Percentiles rank a stretch among this genome's conserved stretches.
Evolutionary conservation across 2,113 vertebrate genomes (phyloP).

Genomic region (Serinus canaria): DNA sequence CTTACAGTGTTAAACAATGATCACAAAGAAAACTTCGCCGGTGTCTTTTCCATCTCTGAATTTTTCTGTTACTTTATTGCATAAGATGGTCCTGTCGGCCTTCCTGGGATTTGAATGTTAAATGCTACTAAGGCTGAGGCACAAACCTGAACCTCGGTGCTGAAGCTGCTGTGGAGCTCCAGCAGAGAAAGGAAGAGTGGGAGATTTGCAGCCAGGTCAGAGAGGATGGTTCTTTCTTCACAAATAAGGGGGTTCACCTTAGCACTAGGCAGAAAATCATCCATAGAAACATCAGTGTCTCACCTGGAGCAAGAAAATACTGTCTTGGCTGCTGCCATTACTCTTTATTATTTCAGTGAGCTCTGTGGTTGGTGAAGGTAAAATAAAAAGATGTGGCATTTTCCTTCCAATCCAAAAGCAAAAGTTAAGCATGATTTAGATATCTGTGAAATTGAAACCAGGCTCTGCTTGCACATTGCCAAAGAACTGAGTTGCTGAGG

Average conservation of each 20-base stretch:
- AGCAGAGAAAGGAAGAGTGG: accelerated
- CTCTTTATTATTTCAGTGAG: not conserved
- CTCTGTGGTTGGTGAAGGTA: not conserved
- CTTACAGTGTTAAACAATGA: slow-evolving; percentile 79
- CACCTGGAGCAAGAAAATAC: not conserved
- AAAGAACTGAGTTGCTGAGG: not conserved
- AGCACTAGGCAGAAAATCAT: not conserved
- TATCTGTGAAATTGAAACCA: not conserved
- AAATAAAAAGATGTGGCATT: not conserved
- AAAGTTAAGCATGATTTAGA: not conserved
- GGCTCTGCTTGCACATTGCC: not conserved
- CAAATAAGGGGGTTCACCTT: not conserved
- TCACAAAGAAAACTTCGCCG: slow-evolving; percentile 78
- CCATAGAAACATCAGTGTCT: not conserved
- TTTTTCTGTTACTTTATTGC: slow-evolving; percentile 58
- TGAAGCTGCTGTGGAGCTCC: not conserved
- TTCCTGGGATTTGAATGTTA: slow-evolving; percentile 47
- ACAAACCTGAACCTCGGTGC: not conserved
- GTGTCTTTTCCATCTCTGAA: slow-evolving; percentile 50
- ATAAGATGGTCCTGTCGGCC: slow-evolving; percentile 9
- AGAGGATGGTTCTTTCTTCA: not conserved
- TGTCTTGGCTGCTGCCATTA: not conserved
- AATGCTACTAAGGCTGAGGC: not conserved
- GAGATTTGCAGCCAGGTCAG: not conserved
- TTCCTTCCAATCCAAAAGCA: not conserved